phyloP scores from a whole-genome alignment of 2,797 vertebrate genomes.

The Tokudaia muenninki region DNA sequence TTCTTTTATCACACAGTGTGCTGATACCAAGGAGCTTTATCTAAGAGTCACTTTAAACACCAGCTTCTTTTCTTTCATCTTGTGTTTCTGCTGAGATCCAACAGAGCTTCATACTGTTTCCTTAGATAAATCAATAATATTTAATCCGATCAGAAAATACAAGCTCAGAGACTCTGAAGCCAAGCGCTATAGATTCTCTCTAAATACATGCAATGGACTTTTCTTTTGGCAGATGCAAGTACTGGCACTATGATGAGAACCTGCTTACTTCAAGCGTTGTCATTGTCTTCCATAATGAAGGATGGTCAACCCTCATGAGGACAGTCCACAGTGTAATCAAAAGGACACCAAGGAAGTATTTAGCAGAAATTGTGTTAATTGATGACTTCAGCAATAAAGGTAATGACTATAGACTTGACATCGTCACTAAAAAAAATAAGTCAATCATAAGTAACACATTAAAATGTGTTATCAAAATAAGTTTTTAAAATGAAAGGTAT shows the following conservation, averaged over 20 bases:
- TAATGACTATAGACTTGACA: slow-evolving; percentile 82
- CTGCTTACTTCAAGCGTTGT: slow-evolving; percentile 96
- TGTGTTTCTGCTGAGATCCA: neutral
- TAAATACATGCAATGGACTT: slow-evolving; percentile 44
- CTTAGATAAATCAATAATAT: slow-evolving; percentile 14
- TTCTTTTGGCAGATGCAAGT: slow-evolving; percentile 93
- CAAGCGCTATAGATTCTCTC: neutral
- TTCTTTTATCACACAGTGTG: slow-evolving; percentile 3
- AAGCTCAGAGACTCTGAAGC: neutral
- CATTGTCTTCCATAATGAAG: slow-evolving; percentile 99
- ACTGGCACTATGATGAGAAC: slow-evolving; percentile 97
- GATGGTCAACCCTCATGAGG: slow-evolving; percentile 99
- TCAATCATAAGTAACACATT: slow-evolving; percentile 20
- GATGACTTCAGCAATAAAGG: slow-evolving; percentile 99
- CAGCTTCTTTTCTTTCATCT: neutral
- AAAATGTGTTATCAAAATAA: slow-evolving; percentile 41
- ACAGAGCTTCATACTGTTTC: slow-evolving; percentile 32
- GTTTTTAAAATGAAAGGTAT: slow-evolving; percentile 1
- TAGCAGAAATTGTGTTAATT: slow-evolving; percentile 98
- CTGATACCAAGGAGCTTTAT: neutral
- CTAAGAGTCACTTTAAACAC: neutral
- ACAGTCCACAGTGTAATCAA: slow-evolving; percentile 99
- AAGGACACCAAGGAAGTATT: slow-evolving; percentile 95
- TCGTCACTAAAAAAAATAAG: neutral
- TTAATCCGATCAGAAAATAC: slow-evolving; percentile 45